Percentiles rank a stretch among this genome's conserved stretches.
Conservation (phyloP, 2,797 vertebrate species). For the Notamacropus eugenii region DNA sequence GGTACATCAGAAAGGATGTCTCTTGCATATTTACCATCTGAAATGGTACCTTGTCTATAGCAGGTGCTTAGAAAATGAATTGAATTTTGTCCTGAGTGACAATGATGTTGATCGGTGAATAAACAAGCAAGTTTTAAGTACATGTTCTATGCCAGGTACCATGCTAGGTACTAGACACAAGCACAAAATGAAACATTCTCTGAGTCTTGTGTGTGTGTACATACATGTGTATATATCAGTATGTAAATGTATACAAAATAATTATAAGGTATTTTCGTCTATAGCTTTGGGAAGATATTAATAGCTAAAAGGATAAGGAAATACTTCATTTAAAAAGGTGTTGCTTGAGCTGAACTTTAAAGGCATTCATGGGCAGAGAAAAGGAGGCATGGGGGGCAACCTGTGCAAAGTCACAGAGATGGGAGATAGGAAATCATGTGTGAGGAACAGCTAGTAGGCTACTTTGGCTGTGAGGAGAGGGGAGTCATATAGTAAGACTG, state of each 20-base stretch:
- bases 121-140: background rate
- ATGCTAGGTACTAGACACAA: background rate
- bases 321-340: background rate
- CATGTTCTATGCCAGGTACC: background rate
- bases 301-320: background rate
- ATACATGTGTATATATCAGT: background rate
- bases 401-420: background rate
- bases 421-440: background rate
- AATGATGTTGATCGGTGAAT: background rate
- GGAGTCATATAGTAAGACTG: background rate
- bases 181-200: background rate
- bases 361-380: background rate
- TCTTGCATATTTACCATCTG: background rate
- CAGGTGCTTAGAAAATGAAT: background rate
- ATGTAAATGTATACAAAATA: background rate
- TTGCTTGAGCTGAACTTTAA: background rate
- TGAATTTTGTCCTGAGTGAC: background rate
- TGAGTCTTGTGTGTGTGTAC: background rate
- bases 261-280: background rate
- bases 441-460: background rate
- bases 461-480: background rate
- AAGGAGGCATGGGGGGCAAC: background rate
- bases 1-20: background rate
- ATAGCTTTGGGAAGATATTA: background rate
- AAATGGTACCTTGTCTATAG: background rate